These are phyloP conservation scores for Sphaeridia pumilis DNA, from an alignment of 2,888 invertebrate genomes.

Conservation along the genomic window DNA sequence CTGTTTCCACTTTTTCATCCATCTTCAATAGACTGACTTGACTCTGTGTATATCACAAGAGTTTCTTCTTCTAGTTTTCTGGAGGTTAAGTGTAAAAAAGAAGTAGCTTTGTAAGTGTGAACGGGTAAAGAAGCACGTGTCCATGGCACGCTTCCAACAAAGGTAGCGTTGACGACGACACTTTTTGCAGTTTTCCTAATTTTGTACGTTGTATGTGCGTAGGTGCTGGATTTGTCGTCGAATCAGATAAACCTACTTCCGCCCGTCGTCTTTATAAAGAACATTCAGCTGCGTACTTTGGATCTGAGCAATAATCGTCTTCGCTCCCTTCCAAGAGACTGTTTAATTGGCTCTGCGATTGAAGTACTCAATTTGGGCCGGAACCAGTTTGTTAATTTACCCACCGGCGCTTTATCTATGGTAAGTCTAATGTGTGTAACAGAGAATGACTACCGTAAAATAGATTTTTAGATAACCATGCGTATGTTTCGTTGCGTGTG, in stretches of 20 bases:
- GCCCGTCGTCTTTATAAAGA: constrained; percentile 36
- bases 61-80: too few relatives aligned
- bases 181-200: too few relatives aligned
- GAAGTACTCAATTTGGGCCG: constrained; percentile 36
- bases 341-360: constrained; percentile 36
- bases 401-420: constrained; percentile 33
- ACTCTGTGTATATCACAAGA: too few relatives aligned
- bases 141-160: background rate
- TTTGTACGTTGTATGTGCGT: too few relatives aligned
- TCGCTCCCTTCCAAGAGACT: constrained; percentile 37
- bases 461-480: too few relatives aligned
- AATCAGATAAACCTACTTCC: constrained; percentile 37
- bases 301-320: constrained; percentile 37
- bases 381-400: constrained; percentile 37
- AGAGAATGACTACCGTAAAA: too few relatives aligned
- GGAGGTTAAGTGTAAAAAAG: too few relatives aligned
- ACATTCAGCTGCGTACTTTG: constrained; percentile 36
- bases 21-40: too few relatives aligned
- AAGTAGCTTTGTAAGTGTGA: too few relatives aligned
- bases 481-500: too few relatives aligned
- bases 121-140: background rate
- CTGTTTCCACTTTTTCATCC: too few relatives aligned
- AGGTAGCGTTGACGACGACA: too few relatives aligned
- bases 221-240: constrained; percentile 36
- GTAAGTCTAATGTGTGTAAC: constrained; percentile 15